Conservation (phyloP, 2,888 invertebrate species). For the Keiferia lycopersicella region DNA sequence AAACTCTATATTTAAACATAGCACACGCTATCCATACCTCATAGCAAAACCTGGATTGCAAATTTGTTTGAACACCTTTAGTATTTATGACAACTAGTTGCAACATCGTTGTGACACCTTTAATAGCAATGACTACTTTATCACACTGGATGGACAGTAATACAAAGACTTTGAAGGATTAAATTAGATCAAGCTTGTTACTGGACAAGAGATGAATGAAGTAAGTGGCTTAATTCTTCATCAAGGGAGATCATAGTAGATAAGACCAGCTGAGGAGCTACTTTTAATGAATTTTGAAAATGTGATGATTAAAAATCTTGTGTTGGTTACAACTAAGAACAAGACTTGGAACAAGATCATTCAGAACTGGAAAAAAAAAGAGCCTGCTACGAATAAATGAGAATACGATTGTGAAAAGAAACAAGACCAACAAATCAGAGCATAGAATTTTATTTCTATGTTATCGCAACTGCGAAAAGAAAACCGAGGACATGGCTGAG, state of each 20-base stretch:
- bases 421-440: conserved; percentile 7
- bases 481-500: conserved; percentile 36
- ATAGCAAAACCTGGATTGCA: conserved; percentile 39
- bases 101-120: not conserved
- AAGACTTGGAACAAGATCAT: not conserved
- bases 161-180: conserved; percentile 1
- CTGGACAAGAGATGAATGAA: conserved; percentile 1
- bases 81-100: not conserved
- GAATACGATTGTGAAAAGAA: not conserved
- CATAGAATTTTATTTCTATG: not conserved
- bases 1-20: conserved; percentile 37
- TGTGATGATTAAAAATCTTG: not conserved
- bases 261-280: not conserved
- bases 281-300: not conserved
- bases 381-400: not conserved
- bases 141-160: not conserved
- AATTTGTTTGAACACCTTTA: conserved; percentile 24
- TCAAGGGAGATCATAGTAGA: not conserved
- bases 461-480: conserved; percentile 29
- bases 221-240: not conserved
- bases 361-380: not conserved
- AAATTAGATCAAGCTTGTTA: not conserved
- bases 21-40: conserved; percentile 44
- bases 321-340: not conserved
- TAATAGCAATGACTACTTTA: not conserved